A percentile compares a stretch with the other conserved stretches of the same genome.
Evolutionary conservation across 2,797 vertebrate species (phyloP).

Genomic region (Notolepis coatsorum): DNA sequence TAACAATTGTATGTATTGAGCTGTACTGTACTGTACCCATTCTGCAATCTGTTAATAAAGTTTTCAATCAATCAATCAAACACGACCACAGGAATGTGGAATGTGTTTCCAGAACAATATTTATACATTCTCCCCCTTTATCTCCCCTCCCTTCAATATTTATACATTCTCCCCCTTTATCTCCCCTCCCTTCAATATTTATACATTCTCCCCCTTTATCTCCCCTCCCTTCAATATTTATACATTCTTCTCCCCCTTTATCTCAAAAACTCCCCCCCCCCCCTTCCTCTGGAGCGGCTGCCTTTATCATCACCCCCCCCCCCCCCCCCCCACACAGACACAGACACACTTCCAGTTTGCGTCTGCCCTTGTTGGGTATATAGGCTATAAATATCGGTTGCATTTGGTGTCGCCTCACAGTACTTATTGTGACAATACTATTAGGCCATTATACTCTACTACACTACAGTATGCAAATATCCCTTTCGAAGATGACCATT

Average conservation of each 20-base stretch:
- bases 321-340: neutral
- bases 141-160: neutral
- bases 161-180: neutral
- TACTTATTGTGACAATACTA: too few species aligned
- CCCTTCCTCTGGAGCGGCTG: constrained; percentile 73
- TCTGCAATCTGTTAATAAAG: too few species aligned
- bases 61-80: too few species aligned
- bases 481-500: neutral
- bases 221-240: constrained; percentile 58
- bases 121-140: neutral
- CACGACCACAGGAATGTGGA: constrained; percentile 48
- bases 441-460: too few species aligned
- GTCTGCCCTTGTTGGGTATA: too few species aligned
- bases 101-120: constrained; percentile 49
- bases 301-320: constrained; percentile 43
- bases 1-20: too few species aligned
- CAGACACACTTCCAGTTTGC: too few species aligned
- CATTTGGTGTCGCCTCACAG: too few species aligned
- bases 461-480: too few species aligned
- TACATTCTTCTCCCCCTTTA: constrained; percentile 50
- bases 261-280: constrained; percentile 36
- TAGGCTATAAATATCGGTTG: too few species aligned
- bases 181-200: constrained; percentile 49
- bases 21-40: too few species aligned
- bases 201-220: constrained; percentile 57